Evolutionary conservation across 2,888 invertebrate genomes (phyloP), one percentile per base, ranked within the genome.

Genomic region (Tiliacea citrago): DNA sequence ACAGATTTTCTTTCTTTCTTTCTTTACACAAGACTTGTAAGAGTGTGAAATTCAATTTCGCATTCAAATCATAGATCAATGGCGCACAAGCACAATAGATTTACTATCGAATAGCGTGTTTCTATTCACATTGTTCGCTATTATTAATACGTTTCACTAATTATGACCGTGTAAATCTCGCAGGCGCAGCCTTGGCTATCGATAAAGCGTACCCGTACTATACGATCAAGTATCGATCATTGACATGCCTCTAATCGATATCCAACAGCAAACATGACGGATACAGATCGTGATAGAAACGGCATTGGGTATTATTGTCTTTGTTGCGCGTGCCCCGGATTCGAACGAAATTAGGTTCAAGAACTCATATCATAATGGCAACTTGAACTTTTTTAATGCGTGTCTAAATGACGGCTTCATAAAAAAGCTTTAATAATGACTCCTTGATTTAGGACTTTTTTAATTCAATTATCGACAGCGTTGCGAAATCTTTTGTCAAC

Each of bases 251-350:
- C 92, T 92, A 92, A 90, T 92, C 93, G 92, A 92, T 91, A 91
- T 87, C 90, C 89, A 89, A 86, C 89, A 84, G 86, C 89, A 90
- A 92, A 91, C 88, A 91, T 91, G 91, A 92, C 92, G 91, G 92
- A 92, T 93, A 88, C 87, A 79, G 86, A 29, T 95, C 96, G 96
- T 96, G 96, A 92, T 90, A 68, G 74, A 89, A 90, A 91, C 88
- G 95, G 90, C 95, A 96, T 95, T 95, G 96, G 86, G 79, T 80
- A 82, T 90, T 89, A 93, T 93, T 95, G 93, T 94, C 93, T 94
- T 91, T 92, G 91, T 90, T 90, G 86, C 88, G 84, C 89, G 88
- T 91, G 95, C 92, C 91, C 94, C 94, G 95, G 94, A 95, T 95
- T 93, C 90, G 83, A 89, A 85, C 88, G 89, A 93, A 93, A 93